Base-by-base conservation (phyloP, 2,113 vertebrate species). In the Pangasianodon hypophthalmus region DNA sequence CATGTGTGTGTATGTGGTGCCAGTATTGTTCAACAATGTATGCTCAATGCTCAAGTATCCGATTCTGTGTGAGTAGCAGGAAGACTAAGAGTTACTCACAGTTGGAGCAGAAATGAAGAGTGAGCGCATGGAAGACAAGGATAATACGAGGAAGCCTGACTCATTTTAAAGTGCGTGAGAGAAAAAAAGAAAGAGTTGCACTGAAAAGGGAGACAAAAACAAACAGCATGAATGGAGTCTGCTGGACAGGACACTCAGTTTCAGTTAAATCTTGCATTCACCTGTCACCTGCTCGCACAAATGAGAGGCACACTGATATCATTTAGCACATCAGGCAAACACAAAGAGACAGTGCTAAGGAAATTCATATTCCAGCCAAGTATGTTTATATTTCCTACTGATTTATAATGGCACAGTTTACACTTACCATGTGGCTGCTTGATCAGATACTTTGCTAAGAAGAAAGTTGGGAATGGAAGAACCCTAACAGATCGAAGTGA, bases 91-190 rank as follows among this genome's bases (percentile, higher is more conserved):
- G 44, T 85, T 73, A 82, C 73, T 91, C 58, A 91, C 10, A 48
- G 48, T 73, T 46, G 64, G 86, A 89, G 6, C 69, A 71, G 46
- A 67, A 75, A 37, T 4, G 26, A 11, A 88, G 19, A 60, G 19
- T 10, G 86, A 62, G 24, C 3, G 41, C 24, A n/a, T 32, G 48
- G 52, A 82, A 67, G 69, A 89, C 32, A 24, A 6, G 81, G 4
- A 83, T 64, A 88, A 88, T 52, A 26, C 37, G 46, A 73, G 82
- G 86, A 91, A 90, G 82, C 37, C 48, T 91, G 84, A 89, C 86
- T 91, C 91, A 88, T 71, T 80, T 46, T 79, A 67, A 37, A 56
- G 14, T 13, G 46, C 13, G 1, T 3, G 9, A 50, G 24, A 75
- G 48, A 24, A 21, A 29, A 26, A 4, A 50, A 24, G 10, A 32